Base-by-base conservation (phyloP, 2,888 invertebrate genomes). In the Subacronicta megacephala region DNA sequence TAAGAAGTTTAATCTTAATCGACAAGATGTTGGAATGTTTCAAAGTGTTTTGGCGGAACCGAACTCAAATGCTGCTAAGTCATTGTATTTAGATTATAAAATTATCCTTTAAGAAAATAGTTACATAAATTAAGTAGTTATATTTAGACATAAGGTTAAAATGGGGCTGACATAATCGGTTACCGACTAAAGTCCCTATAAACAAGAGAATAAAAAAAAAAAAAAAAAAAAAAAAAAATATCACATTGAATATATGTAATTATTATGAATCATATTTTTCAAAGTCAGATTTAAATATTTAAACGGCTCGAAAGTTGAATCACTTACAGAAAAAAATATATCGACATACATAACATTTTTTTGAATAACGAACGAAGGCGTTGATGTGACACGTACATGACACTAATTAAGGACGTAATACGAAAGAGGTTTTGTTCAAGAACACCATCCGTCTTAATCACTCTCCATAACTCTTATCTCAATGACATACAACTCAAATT, bases 311-410 rank as follows among this genome's bases (percentile, higher is more conserved):
- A 52, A 52, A 49, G 46, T 38, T 31, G 53, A 41, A 64, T 69
- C 56, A 15, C 38, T 54, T 49, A 57, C 55, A 56, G 41, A 55
- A 59, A 67, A 62, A 45, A n/a, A n/a, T n/a, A 40, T 63, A 63
- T 59, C 54, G 59, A 62, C 57, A 55, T 45, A 49, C n/a, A 29
- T 29, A 29, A 29, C 29, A 12, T 64, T 68, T 73, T 78, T 74
- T 77, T 75, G 58, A 75, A 75, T 67, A 76, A 62, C 66, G 60
- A 55, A 60, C 61, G 63, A 69, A 81, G 83, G 87, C 82, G 86
- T 83, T 80, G 81, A 85, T 80, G 72, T 84, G 87, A 85, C 81
- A 82, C 60, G 70, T 79, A 85, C 87, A 84, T 82, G 86, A 87
- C 83, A 75, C 81, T 87, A 87, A 88, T 86, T 86, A 87, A 84